Percentiles rank a stretch among this genome's conserved stretches.
Evolutionary conservation across 2,888 invertebrate genomes (phyloP).

Genomic region (Brachynemurus nebulosus): DNA sequence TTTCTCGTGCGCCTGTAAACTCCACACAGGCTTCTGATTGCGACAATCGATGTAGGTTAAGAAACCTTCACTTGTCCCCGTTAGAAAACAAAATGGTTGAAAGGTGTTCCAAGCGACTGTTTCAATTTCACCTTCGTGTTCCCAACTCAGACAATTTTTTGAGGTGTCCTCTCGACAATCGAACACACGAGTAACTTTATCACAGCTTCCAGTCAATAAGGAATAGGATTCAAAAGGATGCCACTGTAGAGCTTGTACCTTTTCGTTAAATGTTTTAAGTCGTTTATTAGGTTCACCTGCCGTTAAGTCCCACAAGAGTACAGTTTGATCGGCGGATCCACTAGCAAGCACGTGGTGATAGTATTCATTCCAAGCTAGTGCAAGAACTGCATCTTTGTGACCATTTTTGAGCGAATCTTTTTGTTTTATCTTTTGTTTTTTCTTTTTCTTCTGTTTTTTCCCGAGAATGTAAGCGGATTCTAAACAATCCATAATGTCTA

Average conservation of each 20-base stretch:
- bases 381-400: constrained; percentile 83
- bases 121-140: constrained; percentile 69
- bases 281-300: constrained; percentile 61
- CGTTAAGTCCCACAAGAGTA: constrained; percentile 86
- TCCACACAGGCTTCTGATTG: constrained; percentile 52
- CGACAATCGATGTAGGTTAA: constrained; percentile 65
- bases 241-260: constrained; percentile 70
- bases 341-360: constrained; percentile 78
- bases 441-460: not conserved
- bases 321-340: constrained; percentile 79
- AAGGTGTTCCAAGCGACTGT: constrained; percentile 71
- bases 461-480: constrained; percentile 79
- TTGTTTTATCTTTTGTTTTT: not conserved
- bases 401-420: constrained; percentile 26
- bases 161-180: constrained; percentile 53
- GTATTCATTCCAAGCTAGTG: constrained; percentile 79
- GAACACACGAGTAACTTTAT: constrained; percentile 61
- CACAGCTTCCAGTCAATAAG: constrained; percentile 71
- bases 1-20: constrained; percentile 61
- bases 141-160: constrained; percentile 52
- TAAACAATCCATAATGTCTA: constrained; percentile 82
- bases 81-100: constrained; percentile 63
- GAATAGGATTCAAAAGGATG: constrained; percentile 72
- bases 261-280: constrained; percentile 60
- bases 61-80: constrained; percentile 47